Percentiles rank a stretch among this genome's conserved stretches.
Conservation (phyloP, 2,888 invertebrate species). For the Agriopis aurantiaria region DNA sequence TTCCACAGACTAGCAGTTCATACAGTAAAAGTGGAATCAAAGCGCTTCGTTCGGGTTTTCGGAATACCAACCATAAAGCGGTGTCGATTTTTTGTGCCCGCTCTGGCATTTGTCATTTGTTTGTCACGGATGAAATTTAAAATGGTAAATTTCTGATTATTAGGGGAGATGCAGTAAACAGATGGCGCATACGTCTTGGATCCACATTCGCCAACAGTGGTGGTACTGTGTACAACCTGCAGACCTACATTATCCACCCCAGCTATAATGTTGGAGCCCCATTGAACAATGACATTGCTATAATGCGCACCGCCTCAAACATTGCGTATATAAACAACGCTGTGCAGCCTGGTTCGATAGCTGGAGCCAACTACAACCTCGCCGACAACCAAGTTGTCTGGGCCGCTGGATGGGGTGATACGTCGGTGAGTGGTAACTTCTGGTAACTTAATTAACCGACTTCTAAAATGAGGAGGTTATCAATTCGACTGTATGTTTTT, state of each 20-base stretch:
- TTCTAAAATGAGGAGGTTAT: no score
- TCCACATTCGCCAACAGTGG: constrained; percentile 54
- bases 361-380: constrained; percentile 54
- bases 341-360: constrained; percentile 53
- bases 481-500: rapidly evolving
- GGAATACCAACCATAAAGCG: no score
- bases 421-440: constrained; percentile 47
- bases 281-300: constrained; percentile 57
- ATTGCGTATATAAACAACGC: constrained; percentile 47
- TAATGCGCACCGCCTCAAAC: constrained; percentile 49
- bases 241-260: constrained; percentile 24
- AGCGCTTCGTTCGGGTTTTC: no score
- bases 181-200: constrained; percentile 52
- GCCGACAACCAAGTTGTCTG: constrained; percentile 56
- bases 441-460: no score
- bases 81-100: no score
- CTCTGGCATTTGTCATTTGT: no score
- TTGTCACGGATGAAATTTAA: neutral
- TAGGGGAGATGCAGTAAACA: neutral
- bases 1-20: no score
- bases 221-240: constrained; percentile 36
- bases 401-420: constrained; percentile 67
- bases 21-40: no score
- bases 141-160: neutral
- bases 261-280: constrained; percentile 12